Base-by-base conservation (phyloP, 2,888 invertebrate species). In the Meteorus colon region DNA sequence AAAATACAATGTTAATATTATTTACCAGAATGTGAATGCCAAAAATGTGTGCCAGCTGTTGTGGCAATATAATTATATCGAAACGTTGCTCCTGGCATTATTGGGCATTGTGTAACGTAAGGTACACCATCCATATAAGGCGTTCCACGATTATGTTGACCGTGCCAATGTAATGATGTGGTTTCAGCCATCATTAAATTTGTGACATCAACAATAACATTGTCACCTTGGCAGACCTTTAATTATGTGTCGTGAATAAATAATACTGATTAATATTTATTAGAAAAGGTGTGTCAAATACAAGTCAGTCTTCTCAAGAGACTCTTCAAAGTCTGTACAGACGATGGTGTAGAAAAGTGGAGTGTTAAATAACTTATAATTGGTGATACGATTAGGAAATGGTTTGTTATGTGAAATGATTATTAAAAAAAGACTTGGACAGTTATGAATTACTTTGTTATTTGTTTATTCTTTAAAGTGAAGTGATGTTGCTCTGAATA, bases 81-180 rank as follows among this genome's bases (percentile, higher is more conserved):
- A 86, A 96, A 96, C 0, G 93, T 94, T 1, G 93, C 92, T 78
- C 94, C 94, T 0, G 96, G 95, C 5, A 91, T 90, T 72, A 97
- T 95, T 0, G 96, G 96, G 81, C 96, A 96, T 89, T 97, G 97
- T 0, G 96, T 95, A 10, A 97, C 93, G 79, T 93, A 94, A 0
- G 97, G 96, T 0, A 96, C 96, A 0, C 97, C 97, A 81, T 97
- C 97, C 96, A 96, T 96, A 86, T 95, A 96, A 0, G 96, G 96
- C 0, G 94, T 94, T 0, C 92, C 92, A 71, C 90, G 90, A 89
- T 96, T 96, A 85, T 96, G 96, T 85, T 95, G 93, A 0, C 98
- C 97, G 85, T 98, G 98, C 97, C 97, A 98, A 86, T 98, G 98
- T 27, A 98, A 93, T 0, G 95, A 94, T 0, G 96, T 96, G 29